These are phyloP conservation scores for Ovis canadensis DNA, from an alignment of 2,113 vertebrate genomes.

Conservation along the genomic window DNA sequence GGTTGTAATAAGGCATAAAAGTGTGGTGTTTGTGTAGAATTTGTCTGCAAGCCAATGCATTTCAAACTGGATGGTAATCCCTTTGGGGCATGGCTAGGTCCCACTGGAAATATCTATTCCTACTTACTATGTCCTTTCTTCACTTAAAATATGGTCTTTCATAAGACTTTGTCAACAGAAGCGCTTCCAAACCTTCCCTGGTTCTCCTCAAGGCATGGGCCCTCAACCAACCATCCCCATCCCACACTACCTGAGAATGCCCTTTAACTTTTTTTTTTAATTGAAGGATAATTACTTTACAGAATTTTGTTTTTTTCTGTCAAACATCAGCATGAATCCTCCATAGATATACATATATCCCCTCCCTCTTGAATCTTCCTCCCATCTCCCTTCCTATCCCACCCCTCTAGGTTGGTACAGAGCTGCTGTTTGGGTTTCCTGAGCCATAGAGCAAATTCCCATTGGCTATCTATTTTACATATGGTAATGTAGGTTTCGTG, in stretches of 20 bases:
- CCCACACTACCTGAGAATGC: background rate
- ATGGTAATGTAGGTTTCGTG: background rate
- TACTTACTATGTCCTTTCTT: constrained; percentile 54
- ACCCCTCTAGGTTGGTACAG: background rate
- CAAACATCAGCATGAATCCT: background rate
- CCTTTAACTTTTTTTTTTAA: background rate
- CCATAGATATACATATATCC: background rate
- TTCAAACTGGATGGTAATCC: constrained; percentile 23
- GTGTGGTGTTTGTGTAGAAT: constrained; percentile 43
- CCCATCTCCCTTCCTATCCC: background rate
- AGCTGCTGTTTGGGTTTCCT: background rate
- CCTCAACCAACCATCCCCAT: background rate
- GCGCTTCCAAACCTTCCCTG: background rate
- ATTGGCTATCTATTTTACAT: background rate
- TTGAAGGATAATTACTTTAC: background rate
- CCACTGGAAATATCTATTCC: constrained; percentile 14
- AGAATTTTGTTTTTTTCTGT: background rate
- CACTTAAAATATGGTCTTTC: constrained; percentile 61
- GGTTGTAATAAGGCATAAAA: constrained; percentile 23
- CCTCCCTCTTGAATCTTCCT: background rate
- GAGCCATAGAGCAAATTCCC: background rate
- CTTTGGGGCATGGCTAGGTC: constrained; percentile 48
- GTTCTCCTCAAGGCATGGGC: background rate
- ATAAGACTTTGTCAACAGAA: constrained; percentile 31
- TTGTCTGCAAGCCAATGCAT: constrained; percentile 30